phyloP scores from a whole-genome alignment of 2,797 vertebrate species.

The Enteromius viviparus region DNA sequence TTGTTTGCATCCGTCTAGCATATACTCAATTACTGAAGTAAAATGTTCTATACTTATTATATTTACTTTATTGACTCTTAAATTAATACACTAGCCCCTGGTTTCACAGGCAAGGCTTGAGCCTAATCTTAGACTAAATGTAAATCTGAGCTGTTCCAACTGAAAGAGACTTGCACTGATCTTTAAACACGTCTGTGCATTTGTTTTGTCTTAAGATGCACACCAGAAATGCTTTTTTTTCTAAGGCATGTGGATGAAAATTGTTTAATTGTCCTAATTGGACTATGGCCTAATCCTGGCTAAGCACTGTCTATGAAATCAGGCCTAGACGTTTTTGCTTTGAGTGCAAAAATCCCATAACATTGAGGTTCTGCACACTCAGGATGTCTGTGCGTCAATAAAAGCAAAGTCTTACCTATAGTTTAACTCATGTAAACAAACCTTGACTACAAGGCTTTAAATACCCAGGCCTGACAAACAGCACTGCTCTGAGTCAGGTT shows the following conservation, averaged over 20 bases:
- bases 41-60: neutral
- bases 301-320: too few species aligned
- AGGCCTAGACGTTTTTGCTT: neutral
- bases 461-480: neutral
- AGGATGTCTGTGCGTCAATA: neutral
- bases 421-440: slow-evolving; percentile 8
- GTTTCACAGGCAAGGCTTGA: too few species aligned
- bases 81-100: neutral
- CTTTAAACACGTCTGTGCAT: too few species aligned
- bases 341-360: neutral
- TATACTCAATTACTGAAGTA: neutral
- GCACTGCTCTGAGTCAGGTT: neutral
- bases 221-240: too few species aligned
- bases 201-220: too few species aligned
- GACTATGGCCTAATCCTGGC: too few species aligned
- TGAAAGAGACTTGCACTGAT: too few species aligned
- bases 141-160: too few species aligned
- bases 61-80: neutral
- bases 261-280: too few species aligned
- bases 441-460: neutral
- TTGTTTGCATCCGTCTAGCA: neutral
- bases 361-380: neutral
- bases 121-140: too few species aligned
- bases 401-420: neutral
- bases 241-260: too few species aligned